Conservation (phyloP, 2,113 vertebrate genomes). For the Panurus biarmicus region DNA sequence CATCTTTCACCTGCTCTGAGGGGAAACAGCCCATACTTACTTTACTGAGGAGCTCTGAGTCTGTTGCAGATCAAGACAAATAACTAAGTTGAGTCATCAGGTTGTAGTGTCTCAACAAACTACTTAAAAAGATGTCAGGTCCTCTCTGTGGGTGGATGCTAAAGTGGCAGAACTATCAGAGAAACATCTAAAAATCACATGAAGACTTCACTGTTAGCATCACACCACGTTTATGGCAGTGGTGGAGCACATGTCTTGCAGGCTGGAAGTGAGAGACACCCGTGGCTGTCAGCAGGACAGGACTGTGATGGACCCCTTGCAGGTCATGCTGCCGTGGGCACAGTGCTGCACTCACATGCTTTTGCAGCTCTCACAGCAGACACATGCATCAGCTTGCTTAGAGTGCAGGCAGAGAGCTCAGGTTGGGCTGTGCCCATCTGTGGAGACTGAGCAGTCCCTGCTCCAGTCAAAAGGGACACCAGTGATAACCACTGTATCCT, state of each 20-base stretch:
- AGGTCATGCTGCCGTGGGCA: accelerated
- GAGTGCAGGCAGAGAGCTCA: background rate
- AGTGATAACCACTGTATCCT: background rate
- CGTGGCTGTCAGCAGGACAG: background rate
- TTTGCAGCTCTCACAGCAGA: background rate
- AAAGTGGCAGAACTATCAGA: background rate
- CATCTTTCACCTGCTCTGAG: background rate
- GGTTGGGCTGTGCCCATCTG: background rate
- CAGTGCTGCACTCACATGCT: background rate
- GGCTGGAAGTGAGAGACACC: background rate
- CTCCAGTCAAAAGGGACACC: background rate
- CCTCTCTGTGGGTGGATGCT: background rate
- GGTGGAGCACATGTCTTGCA: background rate
- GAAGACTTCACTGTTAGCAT: background rate
- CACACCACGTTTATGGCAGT: background rate
- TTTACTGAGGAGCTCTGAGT: background rate
- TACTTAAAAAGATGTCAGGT: background rate
- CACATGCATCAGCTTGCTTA: background rate
- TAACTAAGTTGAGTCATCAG: background rate
- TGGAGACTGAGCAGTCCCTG: background rate
- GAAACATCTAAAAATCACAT: background rate
- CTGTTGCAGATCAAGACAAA: background rate
- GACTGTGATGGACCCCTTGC: background rate
- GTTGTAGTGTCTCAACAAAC: background rate
- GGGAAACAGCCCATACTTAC: background rate